Conservation (phyloP, 2,113 vertebrate species). For the Chelonoidis abingdonii region DNA sequence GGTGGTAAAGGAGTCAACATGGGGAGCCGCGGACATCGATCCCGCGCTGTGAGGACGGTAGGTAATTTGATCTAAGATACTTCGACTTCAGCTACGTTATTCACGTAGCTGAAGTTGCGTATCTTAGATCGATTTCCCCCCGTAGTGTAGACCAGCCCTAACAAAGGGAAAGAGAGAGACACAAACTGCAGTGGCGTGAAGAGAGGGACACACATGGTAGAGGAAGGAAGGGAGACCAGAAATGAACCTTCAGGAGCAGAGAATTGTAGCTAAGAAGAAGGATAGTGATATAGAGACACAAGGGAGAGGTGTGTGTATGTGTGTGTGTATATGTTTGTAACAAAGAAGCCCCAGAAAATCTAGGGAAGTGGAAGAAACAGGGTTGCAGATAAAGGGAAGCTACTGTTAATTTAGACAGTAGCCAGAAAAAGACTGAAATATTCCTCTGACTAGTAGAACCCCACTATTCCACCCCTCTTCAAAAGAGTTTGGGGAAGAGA, state of each 20-base stretch:
- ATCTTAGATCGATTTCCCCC: no score
- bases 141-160: no score
- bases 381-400: not conserved
- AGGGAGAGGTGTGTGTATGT: rapidly evolving
- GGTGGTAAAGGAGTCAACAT: no score
- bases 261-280: not conserved
- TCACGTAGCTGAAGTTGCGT: no score
- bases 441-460: not conserved
- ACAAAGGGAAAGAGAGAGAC: not conserved
- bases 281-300: not conserved
- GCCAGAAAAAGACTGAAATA: not conserved
- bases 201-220: not conserved
- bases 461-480: not conserved
- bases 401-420: not conserved
- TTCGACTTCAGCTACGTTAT: no score
- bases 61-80: no score
- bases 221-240: not conserved
- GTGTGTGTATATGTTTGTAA: not conserved
- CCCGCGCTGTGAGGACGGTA: no score
- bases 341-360: not conserved
- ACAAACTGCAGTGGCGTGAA: not conserved
- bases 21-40: no score
- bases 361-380: not conserved
- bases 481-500: not conserved
- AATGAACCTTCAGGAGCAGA: not conserved